These are phyloP conservation scores for Florisuga fusca DNA, from an alignment of 2,797 vertebrate genomes.

Conservation along the genomic window DNA sequence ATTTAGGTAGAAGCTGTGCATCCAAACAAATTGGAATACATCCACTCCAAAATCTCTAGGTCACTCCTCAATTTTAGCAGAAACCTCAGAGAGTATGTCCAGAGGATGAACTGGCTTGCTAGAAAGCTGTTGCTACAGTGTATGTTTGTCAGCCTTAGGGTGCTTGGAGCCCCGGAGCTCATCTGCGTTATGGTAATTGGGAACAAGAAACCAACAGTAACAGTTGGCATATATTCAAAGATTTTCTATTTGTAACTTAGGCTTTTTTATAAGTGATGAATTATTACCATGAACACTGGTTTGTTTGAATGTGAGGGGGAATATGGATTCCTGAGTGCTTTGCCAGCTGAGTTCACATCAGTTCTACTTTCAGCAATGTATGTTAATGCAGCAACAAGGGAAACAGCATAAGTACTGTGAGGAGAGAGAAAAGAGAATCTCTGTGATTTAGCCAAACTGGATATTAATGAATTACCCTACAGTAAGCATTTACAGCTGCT, in stretches of 20 bases:
- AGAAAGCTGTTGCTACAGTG: not conserved
- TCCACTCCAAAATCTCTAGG: not conserved
- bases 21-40: not conserved
- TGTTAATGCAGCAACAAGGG: constrained; percentile 64
- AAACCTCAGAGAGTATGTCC: not conserved
- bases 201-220: constrained; percentile 50
- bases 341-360: constrained; percentile 22
- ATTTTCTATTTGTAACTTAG: constrained; percentile 55
- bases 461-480: constrained; percentile 45
- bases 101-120: not conserved
- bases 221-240: constrained; percentile 48
- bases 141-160: not conserved
- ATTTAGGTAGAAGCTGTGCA: not conserved
- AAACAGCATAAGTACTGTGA: constrained; percentile 34
- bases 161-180: constrained; percentile 32
- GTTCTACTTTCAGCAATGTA: constrained; percentile 67
- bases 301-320: constrained; percentile 32
- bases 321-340: constrained; percentile 22
- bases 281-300: constrained; percentile 28
- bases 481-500: constrained; percentile 23
- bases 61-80: not conserved
- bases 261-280: constrained; percentile 32
- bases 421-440: constrained; percentile 43
- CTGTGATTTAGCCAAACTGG: constrained; percentile 49
- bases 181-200: constrained; percentile 55